Evolutionary conservation across 2,113 vertebrate genomes (phyloP), one percentile per base, ranked within the genome.

Genomic region (Isurus oxyrinchus): DNA sequence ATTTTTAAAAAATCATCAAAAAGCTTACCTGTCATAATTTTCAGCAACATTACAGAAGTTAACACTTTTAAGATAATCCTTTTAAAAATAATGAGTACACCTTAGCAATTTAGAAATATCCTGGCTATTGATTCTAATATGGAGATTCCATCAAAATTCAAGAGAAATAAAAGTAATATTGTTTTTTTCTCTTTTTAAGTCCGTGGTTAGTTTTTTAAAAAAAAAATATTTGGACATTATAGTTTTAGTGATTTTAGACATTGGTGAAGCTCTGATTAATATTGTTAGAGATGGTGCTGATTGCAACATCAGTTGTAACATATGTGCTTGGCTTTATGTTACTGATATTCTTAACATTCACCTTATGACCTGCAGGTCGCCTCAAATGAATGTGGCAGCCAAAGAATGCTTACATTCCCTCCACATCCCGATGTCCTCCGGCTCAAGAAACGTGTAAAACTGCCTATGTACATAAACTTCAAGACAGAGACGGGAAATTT

Each of bases 391-490:
- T 49, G 94, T 95, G 94, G 94, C 94, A 95, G 35, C 94, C 94
- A 95, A 95, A 97, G 96, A 96, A 97, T 96, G 96, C 96, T 96
- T 72, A 97, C 97, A 97, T 97, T 97, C 91, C 96, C 97, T 96
- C 84, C 96, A 97, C 96, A 49, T 90, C 97, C 97, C 96, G 93
- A n/a, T 96, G 8, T 96, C 96, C 96, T 94, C 96, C 96, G 87
- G 31, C 97, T 96, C 97, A 97, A 97, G 97, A 96, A 97, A 96
- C 97, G 66, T 95, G 44, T 76, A 69, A 95, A 95, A 95, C 94
- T 95, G 94, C 94, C 94, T 95, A 95, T 98, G 98, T 98, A 98
- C 96, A 98, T 98, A 98, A 97, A 97, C 97, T 97, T 97, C 97
- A 97, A 31, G 94, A 72, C 63, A 67, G 94, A 95, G 97, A 97